Base-by-base conservation (phyloP, 2,888 invertebrate species). In the Harpalus rubripes region DNA sequence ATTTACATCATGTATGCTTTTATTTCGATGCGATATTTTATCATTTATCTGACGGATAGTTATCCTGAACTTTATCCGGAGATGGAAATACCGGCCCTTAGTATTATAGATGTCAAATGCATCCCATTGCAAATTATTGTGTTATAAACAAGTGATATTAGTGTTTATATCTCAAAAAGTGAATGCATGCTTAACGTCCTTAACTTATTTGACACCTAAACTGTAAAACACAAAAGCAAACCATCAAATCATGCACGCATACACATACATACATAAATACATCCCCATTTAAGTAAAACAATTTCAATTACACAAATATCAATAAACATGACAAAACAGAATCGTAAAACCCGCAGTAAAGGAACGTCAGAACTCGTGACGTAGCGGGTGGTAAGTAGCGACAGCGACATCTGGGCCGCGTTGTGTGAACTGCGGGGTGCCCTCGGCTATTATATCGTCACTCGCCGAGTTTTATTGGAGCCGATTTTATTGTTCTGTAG, bases 401-500 rank as follows among this genome's bases (percentile, higher is more conserved):
- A 74, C 56, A 76, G 78, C 84, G 65, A 74, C 56, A 81, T 81
- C 81, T 81, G 81, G 81, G 44, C 65, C 65, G 68, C 80, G 59
- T 63, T 59, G 80, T 78, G 56, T 18, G 68, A 81, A 68, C 81
- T 12, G 22, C 58, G 85, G 85, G 85, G 80, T 41, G 85, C 85
- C 58, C 65, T 58, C 80, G 83, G 84, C 85, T 86, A 86, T 88
- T 88, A 88, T 87, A 88, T 88, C 88, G 88, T 88, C 88, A 88
- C 88, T 87, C 86, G 86, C 87, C 87, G 88, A 87, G 88, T 88
- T 90, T 90, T 89, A 89, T 89, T 89, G 88, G 87, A 89, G 87
- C 87, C 87, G 89, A 89, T 90, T 89, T 89, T 88, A 90, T 90
- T 89, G 88, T 89, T 88, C 88, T 87, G 89, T 89, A 90, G 90